phyloP scores from a whole-genome alignment of 2,113 vertebrate genomes.

The Arothron firmamentum region DNA sequence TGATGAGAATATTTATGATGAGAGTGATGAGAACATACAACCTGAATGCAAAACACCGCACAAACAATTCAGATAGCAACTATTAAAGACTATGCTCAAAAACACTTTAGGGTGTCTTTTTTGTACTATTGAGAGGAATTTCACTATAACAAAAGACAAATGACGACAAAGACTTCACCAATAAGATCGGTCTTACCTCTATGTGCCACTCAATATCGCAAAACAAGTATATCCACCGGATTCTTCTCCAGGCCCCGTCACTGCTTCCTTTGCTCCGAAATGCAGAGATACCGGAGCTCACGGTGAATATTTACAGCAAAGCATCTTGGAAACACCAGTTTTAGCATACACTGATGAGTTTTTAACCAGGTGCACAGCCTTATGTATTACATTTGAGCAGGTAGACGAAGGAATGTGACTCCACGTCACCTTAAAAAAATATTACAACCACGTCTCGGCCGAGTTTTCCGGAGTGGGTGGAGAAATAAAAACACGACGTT shows the following conservation, averaged over 20 bases:
- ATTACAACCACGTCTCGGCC: conserved; percentile 19
- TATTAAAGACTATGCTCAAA: too few relatives aligned
- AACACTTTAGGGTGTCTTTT: too few relatives aligned
- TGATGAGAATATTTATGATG: too few relatives aligned
- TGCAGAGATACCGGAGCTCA: conserved; percentile 29
- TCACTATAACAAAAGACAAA: too few relatives aligned
- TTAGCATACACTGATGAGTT: neutral
- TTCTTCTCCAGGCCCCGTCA: conserved; percentile 53
- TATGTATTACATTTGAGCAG: conserved; percentile 15
- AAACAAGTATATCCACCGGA: conserved; percentile 42
- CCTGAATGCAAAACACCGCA: too few relatives aligned
- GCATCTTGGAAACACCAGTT: conserved; percentile 32
- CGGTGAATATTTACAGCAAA: conserved; percentile 9
- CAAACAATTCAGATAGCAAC: too few relatives aligned
- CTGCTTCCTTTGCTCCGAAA: conserved; percentile 25
- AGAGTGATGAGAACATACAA: too few relatives aligned
- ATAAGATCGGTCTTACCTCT: neutral
- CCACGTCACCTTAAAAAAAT: conserved; percentile 73
- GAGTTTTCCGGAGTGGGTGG: conserved; percentile 73
- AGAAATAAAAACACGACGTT: conserved; percentile 35
- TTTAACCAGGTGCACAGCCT: conserved; percentile 28
- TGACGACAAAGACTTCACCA: too few relatives aligned
- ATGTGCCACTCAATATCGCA: conserved; percentile 9
- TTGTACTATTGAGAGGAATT: too few relatives aligned
- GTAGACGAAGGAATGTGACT: conserved; percentile 32